Evolutionary conservation across 2,888 invertebrate genomes (phyloP), one percentile per base, ranked within the genome.

Genomic region (Plebejus argus): DNA sequence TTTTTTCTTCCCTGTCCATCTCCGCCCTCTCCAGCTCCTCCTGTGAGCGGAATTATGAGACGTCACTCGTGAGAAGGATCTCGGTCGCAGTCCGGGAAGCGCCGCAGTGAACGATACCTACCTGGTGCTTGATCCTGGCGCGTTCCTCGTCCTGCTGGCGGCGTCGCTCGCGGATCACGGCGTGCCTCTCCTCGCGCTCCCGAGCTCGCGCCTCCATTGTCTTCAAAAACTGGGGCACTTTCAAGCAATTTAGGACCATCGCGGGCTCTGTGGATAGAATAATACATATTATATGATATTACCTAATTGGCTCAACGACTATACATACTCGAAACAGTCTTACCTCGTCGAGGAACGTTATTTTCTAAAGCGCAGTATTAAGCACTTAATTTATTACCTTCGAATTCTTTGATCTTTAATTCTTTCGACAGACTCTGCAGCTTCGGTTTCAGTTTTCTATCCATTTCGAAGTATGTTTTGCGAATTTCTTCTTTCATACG

Each of bases 121-220:
- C 94, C 87, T 94, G 94, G 82, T 93, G 92, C 83, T 94, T 94
- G 33, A 92, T 78, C 83, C 90, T 86, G 61, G 91, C 86, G 18
- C 91, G 87, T 81, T 94, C 94, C 85, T 94, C 91, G 84, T 94
- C 94, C 87, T 94, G 91, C 83, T 94, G 94, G 70, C 86, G 86
- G 77, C 94, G 88, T 81, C 94, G 86, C 82, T 94, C 94, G 20
- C 92, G 87, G 80, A 94, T 94, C 78, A 93, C 85, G 0, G 93
- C 94, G 81, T 94, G 93, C 82, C 93, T 94, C 81, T 94, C 94
- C 83, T 94, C 96, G 61, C 97, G 92, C 81, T 96, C 96, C 66
- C 96, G 87, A 0, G 97, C 97, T 79, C 96, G 94, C 78, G 96
- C 95, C 84, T 97, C 96, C 96, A 97, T 96, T 86, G 96, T 95